Conservation (phyloP, 2,113 vertebrate genomes). For the Suricata suricatta region DNA sequence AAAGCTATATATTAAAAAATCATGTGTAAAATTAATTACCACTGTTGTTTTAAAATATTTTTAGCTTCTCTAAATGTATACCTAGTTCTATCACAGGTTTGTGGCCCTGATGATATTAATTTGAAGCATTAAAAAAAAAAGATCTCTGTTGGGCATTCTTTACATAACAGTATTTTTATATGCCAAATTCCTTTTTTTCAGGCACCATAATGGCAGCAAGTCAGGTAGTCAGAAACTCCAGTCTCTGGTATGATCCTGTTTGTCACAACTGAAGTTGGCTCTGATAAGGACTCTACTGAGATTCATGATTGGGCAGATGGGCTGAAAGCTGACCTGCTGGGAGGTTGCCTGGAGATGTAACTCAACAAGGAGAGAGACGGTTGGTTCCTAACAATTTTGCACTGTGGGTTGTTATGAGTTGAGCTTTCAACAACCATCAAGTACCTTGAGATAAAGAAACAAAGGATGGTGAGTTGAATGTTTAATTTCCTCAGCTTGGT, state of each 20-base stretch:
- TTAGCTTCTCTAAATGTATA: neutral
- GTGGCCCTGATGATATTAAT: neutral
- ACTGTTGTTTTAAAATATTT: neutral
- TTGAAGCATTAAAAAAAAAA: neutral
- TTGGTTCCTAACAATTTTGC: neutral
- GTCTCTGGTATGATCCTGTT: neutral
- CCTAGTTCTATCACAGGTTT: neutral
- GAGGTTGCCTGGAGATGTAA: neutral
- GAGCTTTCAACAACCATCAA: neutral
- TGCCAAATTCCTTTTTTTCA: neutral
- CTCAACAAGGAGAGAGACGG: neutral
- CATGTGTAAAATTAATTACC: neutral
- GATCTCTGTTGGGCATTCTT: neutral
- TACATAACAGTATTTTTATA: neutral
- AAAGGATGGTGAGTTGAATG: neutral
- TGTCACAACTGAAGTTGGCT: neutral
- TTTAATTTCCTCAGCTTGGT: neutral
- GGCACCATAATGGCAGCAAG: neutral
- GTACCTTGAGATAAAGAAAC: neutral
- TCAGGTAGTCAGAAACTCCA: neutral
- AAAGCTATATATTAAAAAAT: neutral
- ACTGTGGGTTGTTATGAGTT: neutral
- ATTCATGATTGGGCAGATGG: rapidly evolving
- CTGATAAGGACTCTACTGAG: neutral
- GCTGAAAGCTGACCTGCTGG: neutral